Conservation (phyloP, 2,797 vertebrate genomes). For the Pseudochirops cupreus region DNA sequence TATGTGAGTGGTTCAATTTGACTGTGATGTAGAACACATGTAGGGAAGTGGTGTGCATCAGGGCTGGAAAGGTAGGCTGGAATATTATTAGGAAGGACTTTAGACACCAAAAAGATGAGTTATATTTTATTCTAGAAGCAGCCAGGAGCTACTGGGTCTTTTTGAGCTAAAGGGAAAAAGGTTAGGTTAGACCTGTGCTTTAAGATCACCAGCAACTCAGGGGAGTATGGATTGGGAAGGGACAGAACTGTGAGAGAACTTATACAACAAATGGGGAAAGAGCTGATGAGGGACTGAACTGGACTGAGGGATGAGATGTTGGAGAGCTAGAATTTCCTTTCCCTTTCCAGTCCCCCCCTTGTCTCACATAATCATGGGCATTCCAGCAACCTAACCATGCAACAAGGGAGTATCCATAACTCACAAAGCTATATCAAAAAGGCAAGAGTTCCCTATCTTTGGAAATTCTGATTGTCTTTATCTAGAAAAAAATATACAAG, state of each 20-base stretch:
- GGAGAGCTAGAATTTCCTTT: not conserved
- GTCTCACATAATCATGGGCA: not conserved
- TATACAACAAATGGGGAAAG: not conserved
- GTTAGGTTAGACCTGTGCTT: not conserved
- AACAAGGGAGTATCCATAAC: not conserved
- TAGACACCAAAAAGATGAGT: not conserved
- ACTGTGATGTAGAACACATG: not conserved
- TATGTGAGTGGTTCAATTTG: not conserved
- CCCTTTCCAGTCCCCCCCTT: not conserved
- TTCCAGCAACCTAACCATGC: not conserved
- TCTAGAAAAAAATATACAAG: not conserved
- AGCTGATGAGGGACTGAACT: not conserved
- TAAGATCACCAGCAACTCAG: not conserved
- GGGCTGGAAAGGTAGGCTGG: not conserved
- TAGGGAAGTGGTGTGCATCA: not conserved
- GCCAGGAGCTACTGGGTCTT: not conserved
- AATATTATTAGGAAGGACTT: not conserved
- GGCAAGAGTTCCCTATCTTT: not conserved
- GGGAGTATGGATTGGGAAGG: not conserved
- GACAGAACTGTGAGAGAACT: not conserved
- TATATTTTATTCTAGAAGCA: not conserved
- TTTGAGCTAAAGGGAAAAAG: not conserved
- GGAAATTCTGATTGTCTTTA: not conserved
- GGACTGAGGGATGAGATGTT: not conserved
- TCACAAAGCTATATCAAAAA: not conserved